A percentile compares a stretch with the other conserved stretches of the same genome.
Evolutionary conservation across 2,888 invertebrate genomes (phyloP).

Genomic region (Hyalella azteca): DNA sequence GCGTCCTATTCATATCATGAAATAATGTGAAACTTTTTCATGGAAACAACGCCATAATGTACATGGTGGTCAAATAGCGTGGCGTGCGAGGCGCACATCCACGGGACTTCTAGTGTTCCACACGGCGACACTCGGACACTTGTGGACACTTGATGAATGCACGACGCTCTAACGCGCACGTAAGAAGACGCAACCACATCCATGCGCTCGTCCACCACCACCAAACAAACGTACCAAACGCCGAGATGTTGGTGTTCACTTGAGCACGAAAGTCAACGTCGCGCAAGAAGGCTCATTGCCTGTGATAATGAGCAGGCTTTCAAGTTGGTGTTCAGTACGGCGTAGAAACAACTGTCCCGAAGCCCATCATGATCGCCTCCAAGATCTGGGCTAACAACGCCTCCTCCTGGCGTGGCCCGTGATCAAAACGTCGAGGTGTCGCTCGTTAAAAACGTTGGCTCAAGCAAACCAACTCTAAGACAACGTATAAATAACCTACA

Average conservation of each 20-base stretch:
- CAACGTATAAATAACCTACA: too few species aligned
- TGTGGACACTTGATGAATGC: too few species aligned
- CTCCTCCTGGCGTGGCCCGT: neutral
- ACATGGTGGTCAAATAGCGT: too few species aligned
- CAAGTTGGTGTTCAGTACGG: conserved; percentile 18
- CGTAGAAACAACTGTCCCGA: conserved; percentile 30
- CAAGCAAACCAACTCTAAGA: too few species aligned
- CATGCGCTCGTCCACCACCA: neutral
- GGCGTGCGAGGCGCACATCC: too few species aligned
- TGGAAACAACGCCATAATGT: too few species aligned
- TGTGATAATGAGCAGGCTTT: conserved; percentile 24
- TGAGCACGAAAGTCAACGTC: neutral
- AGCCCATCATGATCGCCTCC: neutral
- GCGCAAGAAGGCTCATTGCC: conserved; percentile 25
- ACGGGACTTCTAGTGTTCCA: too few species aligned
- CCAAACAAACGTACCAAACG: neutral
- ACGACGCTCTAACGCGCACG: too few species aligned
- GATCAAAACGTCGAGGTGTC: neutral
- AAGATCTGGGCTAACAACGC: neutral
- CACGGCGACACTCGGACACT: too few species aligned
- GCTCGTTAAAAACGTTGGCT: neutral
- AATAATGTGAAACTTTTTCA: too few species aligned
- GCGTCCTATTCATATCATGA: too few species aligned
- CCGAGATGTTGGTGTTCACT: neutral
- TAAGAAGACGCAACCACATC: too few species aligned